A percentile compares a stretch with the other conserved stretches of the same genome.
Conservation (phyloP, 2,888 invertebrate species). For the Megalurothrips usitatus region DNA sequence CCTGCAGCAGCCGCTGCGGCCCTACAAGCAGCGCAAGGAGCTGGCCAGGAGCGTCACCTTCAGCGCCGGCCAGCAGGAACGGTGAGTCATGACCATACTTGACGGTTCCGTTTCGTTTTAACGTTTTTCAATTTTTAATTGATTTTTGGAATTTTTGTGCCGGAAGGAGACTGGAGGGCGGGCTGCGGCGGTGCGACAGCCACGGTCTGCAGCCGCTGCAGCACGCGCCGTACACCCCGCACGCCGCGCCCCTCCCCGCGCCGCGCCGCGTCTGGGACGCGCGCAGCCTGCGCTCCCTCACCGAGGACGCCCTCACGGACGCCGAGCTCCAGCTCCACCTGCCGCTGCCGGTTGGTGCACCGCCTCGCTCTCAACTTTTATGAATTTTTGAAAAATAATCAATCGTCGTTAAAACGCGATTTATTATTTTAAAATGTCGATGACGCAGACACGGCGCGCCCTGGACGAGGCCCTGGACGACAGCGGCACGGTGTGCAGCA, state of each 20-base stretch:
- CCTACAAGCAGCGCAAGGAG: constrained; percentile 13
- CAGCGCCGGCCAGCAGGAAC: neutral
- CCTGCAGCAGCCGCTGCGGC: neutral
- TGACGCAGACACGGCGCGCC: too few species aligned
- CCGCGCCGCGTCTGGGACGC: constrained; percentile 1
- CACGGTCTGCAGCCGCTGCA: neutral
- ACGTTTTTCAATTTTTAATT: neutral
- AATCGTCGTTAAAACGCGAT: too few species aligned
- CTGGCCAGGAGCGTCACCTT: constrained; percentile 19
- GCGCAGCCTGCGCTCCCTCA: constrained; percentile 15
- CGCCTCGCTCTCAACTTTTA: too few species aligned
- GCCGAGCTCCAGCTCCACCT: constrained; percentile 7
- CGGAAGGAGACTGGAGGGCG: neutral
- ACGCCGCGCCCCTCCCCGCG: neutral
- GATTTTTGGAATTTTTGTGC: neutral
- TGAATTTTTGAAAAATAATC: too few species aligned
- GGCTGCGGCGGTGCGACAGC: constrained; percentile 9
- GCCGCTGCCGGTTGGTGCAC: neutral
- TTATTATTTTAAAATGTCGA: too few species aligned
- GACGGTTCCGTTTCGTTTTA: neutral
- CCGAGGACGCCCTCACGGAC: constrained; percentile 20
- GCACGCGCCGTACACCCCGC: neutral
- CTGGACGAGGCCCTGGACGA: neutral
- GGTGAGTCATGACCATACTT: neutral
- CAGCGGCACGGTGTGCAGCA: neutral